Evolutionary conservation across 2,113 vertebrate genomes (phyloP).

Genomic region (Gasterosteus aculeatus): DNA sequence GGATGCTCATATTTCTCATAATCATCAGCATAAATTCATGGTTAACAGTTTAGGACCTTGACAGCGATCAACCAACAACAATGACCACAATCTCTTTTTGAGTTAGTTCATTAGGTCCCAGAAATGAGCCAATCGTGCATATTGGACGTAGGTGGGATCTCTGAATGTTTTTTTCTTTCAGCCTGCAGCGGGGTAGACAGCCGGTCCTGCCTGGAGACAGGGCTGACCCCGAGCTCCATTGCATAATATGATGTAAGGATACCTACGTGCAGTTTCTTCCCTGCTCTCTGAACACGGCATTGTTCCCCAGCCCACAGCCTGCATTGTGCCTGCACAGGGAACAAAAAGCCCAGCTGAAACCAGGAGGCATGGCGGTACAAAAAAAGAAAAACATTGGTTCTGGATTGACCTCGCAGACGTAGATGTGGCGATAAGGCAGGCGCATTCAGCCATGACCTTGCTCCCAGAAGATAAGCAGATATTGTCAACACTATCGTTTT

Average conservation of each 20-base stretch:
- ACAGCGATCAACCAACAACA: not conserved
- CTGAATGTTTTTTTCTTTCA: not conserved
- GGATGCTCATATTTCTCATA: not conserved
- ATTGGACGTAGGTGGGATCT: constrained; percentile 6
- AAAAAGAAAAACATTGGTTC: constrained; percentile 24
- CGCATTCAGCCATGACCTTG: constrained; percentile 71
- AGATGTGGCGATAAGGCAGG: constrained; percentile 73
- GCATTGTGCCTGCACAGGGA: constrained; percentile 69
- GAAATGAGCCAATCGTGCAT: constrained; percentile 17
- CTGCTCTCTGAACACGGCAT: constrained; percentile 65
- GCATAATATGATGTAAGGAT: constrained; percentile 47
- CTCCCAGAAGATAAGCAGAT: constrained; percentile 72
- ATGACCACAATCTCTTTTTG: not conserved
- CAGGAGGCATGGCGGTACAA: constrained; percentile 46
- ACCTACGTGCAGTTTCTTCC: constrained; percentile 80
- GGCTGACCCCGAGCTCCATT: constrained; percentile 60
- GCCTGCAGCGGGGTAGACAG: constrained; percentile 22
- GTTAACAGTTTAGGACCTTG: not conserved
- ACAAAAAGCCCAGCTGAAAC: constrained; percentile 73
- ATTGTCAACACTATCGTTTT: constrained; percentile 59
- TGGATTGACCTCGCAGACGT: constrained; percentile 47
- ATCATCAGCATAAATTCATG: not conserved
- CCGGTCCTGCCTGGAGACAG: constrained; percentile 3
- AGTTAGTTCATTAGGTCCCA: not conserved
- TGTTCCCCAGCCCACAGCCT: constrained; percentile 78